phyloP scores from a whole-genome alignment of 2,888 invertebrate genomes.

The Tenthredo distinguenda region DNA sequence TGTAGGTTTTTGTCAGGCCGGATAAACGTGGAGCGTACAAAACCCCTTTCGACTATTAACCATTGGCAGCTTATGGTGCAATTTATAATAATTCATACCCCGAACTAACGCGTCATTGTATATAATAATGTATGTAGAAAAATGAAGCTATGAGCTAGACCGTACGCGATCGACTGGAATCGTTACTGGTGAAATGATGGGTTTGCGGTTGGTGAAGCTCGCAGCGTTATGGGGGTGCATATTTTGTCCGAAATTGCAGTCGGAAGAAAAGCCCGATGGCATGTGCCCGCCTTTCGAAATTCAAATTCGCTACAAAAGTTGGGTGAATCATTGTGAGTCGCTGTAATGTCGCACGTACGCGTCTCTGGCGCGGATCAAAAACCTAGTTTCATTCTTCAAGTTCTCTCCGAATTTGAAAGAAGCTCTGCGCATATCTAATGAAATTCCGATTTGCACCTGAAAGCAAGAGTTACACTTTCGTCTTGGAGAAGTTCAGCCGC shows the following conservation, averaged over 20 bases:
- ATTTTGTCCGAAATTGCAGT: constrained; percentile 57
- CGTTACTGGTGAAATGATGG: constrained; percentile 63
- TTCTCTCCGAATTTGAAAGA: too few relatives aligned
- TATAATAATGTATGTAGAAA: background rate
- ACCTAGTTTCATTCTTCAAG: too few relatives aligned
- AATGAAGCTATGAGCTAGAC: background rate
- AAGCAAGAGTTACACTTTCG: too few relatives aligned
- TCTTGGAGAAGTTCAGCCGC: too few relatives aligned
- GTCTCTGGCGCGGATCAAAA: too few relatives aligned
- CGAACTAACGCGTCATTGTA: background rate
- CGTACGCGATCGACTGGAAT: constrained; percentile 59
- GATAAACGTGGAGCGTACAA: background rate
- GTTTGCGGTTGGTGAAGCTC: constrained; percentile 60
- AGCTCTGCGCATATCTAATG: too few relatives aligned
- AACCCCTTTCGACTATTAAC: constrained; percentile 1
- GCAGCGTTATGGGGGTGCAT: constrained; percentile 64
- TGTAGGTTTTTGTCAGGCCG: background rate
- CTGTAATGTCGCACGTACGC: background rate
- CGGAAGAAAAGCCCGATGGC: constrained; percentile 24
- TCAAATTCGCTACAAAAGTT: constrained; percentile 4
- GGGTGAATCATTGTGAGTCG: background rate
- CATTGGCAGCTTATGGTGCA: background rate
- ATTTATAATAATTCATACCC: constrained; percentile 4
- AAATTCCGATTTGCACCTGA: too few relatives aligned
- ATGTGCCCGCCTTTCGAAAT: constrained; percentile 23